Percentiles rank a stretch among this genome's conserved stretches.
phyloP scores from a whole-genome alignment of 2,113 vertebrate genomes.

The Otis tarda region DNA sequence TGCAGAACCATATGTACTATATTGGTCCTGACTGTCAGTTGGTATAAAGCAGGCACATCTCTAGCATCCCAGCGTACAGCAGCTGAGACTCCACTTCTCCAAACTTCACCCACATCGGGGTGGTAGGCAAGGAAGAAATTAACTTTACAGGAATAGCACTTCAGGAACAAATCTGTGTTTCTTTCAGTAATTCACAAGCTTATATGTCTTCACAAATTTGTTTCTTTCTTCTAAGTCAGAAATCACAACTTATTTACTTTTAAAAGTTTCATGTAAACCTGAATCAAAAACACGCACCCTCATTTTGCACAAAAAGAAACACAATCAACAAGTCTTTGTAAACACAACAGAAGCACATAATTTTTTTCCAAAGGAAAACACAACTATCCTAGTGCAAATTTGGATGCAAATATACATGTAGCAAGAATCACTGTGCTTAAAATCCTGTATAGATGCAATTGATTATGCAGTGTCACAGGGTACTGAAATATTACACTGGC shows the following conservation, averaged over 20 bases:
- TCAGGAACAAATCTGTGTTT: not conserved
- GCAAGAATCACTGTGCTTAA: not conserved
- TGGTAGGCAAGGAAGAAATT: not conserved
- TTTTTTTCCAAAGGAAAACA: not conserved
- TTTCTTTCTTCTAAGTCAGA: not conserved
- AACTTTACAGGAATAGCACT: not conserved
- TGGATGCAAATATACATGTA: not conserved
- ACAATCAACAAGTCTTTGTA: not conserved
- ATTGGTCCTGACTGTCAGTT: not conserved
- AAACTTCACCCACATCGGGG: fast-evolving
- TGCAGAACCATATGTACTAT: not conserved
- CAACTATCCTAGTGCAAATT: not conserved
- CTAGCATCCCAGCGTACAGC: not conserved
- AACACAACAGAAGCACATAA: not conserved
- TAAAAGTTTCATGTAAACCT: not conserved
- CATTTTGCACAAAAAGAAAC: not conserved
- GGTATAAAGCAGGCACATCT: not conserved
- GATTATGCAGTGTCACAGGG: not conserved
- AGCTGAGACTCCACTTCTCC: not conserved
- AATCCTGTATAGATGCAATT: not conserved
- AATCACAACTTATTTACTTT: not conserved
- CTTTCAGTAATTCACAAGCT: not conserved
- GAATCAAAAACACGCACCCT: not conserved
- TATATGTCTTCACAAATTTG: not conserved
- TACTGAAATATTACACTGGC: not conserved